Conservation (phyloP, 2,797 vertebrate species). For the Sarcoramphus papa region DNA sequence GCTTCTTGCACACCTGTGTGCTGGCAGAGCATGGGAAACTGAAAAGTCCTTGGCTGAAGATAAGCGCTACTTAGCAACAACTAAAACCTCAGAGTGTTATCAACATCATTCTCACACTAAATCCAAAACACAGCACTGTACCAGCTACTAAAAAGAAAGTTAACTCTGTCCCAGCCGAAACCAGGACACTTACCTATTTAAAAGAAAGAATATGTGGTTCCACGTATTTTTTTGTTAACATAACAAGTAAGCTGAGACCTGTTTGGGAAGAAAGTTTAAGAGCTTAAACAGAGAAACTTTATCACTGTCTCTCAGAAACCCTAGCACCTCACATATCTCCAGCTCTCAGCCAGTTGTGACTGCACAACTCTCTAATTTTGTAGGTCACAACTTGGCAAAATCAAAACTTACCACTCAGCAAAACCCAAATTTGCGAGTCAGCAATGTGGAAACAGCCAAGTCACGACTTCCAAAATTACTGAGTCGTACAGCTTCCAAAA, state of each 20-base stretch:
- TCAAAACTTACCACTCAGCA: not conserved
- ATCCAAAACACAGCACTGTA: no score
- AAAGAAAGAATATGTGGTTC: not conserved
- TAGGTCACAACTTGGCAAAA: conserved; percentile 9
- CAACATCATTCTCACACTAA: no score
- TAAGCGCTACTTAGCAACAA: no score
- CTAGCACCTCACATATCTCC: not conserved
- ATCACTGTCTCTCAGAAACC: not conserved
- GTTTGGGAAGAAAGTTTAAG: not conserved
- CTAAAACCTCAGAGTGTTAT: no score
- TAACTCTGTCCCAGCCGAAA: no score
- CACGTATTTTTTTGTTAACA: not conserved
- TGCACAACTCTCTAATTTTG: not conserved
- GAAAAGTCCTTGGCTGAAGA: no score
- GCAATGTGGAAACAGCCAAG: not conserved
- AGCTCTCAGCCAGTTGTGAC: not conserved
- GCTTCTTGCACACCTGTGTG: no score
- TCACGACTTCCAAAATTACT: not conserved
- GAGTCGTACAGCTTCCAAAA: not conserved
- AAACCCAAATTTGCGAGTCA: not conserved
- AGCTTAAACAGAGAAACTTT: not conserved
- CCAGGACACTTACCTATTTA: not conserved
- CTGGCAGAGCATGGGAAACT: no score
- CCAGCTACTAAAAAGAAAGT: no score
- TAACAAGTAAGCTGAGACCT: not conserved